Evolutionary conservation across 2,113 vertebrate genomes (phyloP).

Genomic region (Corydoras maculifer): DNA sequence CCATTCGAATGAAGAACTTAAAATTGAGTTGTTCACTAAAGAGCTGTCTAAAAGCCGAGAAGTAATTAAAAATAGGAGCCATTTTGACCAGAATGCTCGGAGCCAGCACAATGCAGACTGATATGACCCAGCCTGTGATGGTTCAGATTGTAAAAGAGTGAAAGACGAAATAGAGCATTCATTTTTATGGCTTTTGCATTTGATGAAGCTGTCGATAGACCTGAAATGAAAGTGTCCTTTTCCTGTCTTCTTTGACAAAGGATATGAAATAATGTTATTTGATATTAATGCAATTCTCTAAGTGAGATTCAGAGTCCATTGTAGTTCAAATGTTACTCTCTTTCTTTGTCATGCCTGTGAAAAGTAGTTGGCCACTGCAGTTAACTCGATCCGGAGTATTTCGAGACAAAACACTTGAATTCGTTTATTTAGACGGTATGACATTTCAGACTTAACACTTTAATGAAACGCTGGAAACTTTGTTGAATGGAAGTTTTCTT

Average conservation of each 20-base stretch:
- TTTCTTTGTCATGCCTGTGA: conserved; percentile 52
- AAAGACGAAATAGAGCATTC: conserved; percentile 37
- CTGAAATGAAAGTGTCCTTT: conserved; percentile 57
- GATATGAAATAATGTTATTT: conserved; percentile 58
- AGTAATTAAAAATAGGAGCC: conserved; percentile 41
- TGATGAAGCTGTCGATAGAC: conserved; percentile 63
- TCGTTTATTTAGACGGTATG: too few species aligned
- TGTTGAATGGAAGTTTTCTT: too few species aligned
- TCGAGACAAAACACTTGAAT: too few species aligned
- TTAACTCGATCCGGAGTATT: conserved; percentile 66
- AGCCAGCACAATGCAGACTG: conserved; percentile 32
- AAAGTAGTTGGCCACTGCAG: conserved; percentile 65
- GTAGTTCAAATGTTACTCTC: conserved; percentile 67
- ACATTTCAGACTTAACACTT: too few species aligned
- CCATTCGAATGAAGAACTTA: conserved; percentile 39
- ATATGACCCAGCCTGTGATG: conserved; percentile 33
- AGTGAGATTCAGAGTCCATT: conserved; percentile 63
- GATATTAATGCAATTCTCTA: conserved; percentile 66
- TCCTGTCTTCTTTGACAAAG: conserved; percentile 50
- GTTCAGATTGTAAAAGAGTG: conserved; percentile 31
- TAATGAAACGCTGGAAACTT: too few species aligned
- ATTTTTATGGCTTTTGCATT: conserved; percentile 42
- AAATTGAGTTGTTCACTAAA: conserved; percentile 38
- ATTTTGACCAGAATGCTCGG: conserved; percentile 33
- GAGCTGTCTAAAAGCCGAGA: conserved; percentile 34